Conservation (phyloP, 2,113 vertebrate genomes). For the Phainopepla nitens region DNA sequence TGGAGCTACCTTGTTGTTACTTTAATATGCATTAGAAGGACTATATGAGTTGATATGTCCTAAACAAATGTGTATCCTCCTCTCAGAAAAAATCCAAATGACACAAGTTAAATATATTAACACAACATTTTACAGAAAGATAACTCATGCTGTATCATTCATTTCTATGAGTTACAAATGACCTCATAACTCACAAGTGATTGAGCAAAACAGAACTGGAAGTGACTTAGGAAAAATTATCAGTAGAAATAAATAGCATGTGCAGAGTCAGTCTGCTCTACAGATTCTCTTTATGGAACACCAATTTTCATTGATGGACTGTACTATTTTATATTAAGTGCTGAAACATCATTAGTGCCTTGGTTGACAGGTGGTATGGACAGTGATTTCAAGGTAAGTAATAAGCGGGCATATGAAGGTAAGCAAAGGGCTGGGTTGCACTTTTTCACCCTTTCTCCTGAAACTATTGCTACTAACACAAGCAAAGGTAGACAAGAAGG, state of each 20-base stretch:
- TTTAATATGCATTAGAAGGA: neutral
- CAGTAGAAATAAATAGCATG: neutral
- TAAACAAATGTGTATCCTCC: neutral
- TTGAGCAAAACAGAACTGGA: conserved; percentile 4
- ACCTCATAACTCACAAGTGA: neutral
- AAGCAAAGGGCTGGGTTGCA: neutral
- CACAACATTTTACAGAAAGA: neutral
- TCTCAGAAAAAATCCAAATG: neutral
- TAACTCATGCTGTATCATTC: neutral
- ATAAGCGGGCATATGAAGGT: neutral
- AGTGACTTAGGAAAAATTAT: neutral
- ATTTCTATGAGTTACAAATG: conserved; percentile 4
- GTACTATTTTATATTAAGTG: neutral
- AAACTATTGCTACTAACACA: neutral
- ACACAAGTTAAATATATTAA: neutral
- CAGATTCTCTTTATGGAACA: neutral
- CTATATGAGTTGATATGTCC: neutral
- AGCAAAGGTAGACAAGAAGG: neutral
- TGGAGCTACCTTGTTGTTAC: neutral
- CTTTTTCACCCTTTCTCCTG: neutral
- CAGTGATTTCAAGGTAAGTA: neutral
- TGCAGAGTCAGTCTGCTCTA: neutral
- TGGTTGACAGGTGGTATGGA: neutral
- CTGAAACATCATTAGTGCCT: neutral
- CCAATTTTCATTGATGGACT: neutral